phyloP scores from a whole-genome alignment of 2,113 vertebrate species.

The Mionectes macconnelli region DNA sequence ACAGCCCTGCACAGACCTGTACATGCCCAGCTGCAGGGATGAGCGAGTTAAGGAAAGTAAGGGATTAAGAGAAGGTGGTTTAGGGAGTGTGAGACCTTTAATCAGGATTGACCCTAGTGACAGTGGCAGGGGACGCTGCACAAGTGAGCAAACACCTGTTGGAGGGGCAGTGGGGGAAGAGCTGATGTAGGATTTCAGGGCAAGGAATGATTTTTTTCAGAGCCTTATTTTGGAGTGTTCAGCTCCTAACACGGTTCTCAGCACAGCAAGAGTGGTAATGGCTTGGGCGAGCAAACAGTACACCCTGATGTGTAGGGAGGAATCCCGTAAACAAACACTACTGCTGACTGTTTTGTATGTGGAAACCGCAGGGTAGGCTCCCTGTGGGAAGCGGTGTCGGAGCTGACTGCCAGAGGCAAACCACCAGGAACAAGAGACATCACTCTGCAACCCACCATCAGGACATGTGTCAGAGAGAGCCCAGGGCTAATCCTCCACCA shows the following conservation, averaged over 20 bases:
- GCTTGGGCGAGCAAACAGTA: not conserved
- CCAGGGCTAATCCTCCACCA: fast-evolving
- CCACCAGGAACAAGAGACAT: not conserved
- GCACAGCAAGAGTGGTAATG: not conserved
- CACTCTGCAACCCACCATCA: not conserved
- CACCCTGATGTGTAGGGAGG: not conserved
- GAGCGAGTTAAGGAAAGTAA: not conserved
- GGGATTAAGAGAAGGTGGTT: not conserved
- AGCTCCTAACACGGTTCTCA: not conserved
- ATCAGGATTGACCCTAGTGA: not conserved
- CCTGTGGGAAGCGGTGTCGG: fast-evolving
- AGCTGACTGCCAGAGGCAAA: not conserved
- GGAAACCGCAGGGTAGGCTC: not conserved
- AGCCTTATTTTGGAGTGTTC: not conserved
- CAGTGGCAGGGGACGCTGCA: not conserved
- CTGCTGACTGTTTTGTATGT: fast-evolving
- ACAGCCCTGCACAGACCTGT: not conserved
- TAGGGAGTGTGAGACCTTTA: not conserved
- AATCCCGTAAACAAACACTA: not conserved
- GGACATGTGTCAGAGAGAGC: not conserved
- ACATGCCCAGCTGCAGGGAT: not conserved
- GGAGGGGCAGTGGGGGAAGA: fast-evolving
- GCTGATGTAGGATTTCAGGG: not conserved
- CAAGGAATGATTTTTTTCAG: not conserved
- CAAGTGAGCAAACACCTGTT: not conserved